Percentiles rank a stretch among this genome's conserved stretches.
Conservation (phyloP, 2,797 vertebrate species). For the Oryzias dopingdopingensis region DNA sequence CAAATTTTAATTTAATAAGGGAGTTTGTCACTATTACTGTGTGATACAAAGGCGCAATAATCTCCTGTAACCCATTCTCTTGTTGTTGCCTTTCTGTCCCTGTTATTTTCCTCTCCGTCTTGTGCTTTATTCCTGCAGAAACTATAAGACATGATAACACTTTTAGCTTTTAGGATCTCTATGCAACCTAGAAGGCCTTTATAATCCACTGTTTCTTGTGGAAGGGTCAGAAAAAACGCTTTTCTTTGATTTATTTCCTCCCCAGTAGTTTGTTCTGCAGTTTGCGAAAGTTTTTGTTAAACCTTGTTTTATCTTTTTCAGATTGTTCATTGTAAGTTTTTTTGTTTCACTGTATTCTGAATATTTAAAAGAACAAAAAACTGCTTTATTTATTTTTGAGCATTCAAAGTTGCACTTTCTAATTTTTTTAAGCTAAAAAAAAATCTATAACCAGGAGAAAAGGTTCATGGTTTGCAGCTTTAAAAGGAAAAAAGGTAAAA, state of each 20-base stretch:
- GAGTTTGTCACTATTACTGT: conserved; percentile 14
- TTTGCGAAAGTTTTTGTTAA: background rate
- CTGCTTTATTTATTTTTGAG: no score
- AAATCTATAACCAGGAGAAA: background rate
- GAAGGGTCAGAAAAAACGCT: conserved; percentile 18
- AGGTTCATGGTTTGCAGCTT: conserved; percentile 1
- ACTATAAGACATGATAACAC: conserved; percentile 44
- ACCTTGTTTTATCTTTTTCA: background rate
- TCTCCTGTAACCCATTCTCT: conserved; percentile 35
- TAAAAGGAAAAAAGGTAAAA: background rate
- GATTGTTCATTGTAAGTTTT: no score
- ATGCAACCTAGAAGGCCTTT: conserved; percentile 65
- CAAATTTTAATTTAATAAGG: conserved; percentile 9
- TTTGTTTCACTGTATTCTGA: no score
- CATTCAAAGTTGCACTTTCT: background rate
- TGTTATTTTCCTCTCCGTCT: conserved; percentile 37
- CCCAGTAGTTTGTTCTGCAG: no score
- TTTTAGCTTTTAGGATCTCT: conserved; percentile 62
- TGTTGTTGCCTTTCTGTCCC: conserved; percentile 45
- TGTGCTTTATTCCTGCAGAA: conserved; percentile 45
- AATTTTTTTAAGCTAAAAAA: background rate
- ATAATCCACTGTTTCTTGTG: conserved; percentile 28
- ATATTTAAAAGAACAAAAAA: no score
- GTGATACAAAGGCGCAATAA: conserved; percentile 59
- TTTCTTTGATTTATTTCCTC: background rate